phyloP scores from a whole-genome alignment of 2,888 invertebrate species.

The Meloe dianella region DNA sequence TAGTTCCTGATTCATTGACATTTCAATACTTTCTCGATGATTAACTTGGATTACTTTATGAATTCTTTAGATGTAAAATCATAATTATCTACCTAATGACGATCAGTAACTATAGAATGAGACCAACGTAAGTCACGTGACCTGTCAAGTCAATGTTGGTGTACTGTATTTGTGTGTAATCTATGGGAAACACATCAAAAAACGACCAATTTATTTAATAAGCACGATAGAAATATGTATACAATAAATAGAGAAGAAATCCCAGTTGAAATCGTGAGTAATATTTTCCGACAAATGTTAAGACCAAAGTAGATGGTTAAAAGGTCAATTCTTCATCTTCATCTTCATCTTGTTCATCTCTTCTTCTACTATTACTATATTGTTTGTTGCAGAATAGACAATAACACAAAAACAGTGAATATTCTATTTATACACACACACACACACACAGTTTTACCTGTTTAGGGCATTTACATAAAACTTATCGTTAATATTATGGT shows the following conservation, averaged over 20 bases:
- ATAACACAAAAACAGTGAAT: neutral
- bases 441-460: conserved; percentile 14
- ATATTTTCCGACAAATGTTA: conserved; percentile 4
- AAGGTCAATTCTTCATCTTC: neutral
- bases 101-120: too few relatives aligned
- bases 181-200: too few relatives aligned
- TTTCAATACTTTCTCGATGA: neutral
- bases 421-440: neutral
- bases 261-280: neutral
- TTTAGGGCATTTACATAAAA: conserved; percentile 33
- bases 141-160: too few relatives aligned
- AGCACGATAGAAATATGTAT: neutral
- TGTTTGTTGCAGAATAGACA: neutral
- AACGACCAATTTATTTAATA: neutral
- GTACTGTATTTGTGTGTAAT: too few relatives aligned
- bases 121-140: too few relatives aligned
- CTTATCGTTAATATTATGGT: conserved; percentile 31
- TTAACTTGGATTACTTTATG: neutral
- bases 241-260: neutral
- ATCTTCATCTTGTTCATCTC: neutral
- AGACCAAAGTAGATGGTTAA: conserved; percentile 1
- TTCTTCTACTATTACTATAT: neutral
- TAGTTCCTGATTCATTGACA: conserved; percentile 3
- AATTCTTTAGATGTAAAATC: neutral
- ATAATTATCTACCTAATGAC: too few relatives aligned